A percentile compares a stretch with the other conserved stretches of the same genome.
Conservation (phyloP, 1,140 invertebrate species). For the Neodiprion fabricii region DNA sequence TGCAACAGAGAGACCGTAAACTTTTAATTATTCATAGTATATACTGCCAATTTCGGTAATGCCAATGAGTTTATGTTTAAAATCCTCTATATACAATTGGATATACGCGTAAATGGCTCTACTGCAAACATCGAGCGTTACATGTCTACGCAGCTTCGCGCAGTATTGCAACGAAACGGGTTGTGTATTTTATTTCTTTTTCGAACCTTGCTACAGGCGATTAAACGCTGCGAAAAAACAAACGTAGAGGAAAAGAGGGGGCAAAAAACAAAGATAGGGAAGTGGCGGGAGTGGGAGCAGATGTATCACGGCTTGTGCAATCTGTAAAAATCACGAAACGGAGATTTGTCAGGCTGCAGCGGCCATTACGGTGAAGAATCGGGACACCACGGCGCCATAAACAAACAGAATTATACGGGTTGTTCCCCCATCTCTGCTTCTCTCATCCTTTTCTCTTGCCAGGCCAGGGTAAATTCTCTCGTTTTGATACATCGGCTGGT, state of each 20-base stretch:
- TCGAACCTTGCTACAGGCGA: too few relatives aligned
- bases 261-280: not conserved
- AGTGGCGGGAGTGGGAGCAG: not conserved
- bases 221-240: not conserved
- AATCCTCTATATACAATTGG: not conserved
- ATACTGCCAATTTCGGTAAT: too few relatives aligned
- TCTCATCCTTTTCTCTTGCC: not conserved
- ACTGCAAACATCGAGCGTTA: too few relatives aligned
- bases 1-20: too few relatives aligned
- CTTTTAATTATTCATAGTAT: too few relatives aligned
- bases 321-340: slow-evolving; percentile 3
- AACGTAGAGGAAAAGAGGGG: not conserved
- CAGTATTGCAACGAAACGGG: too few relatives aligned
- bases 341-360: slow-evolving; percentile 4
- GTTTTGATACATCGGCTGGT: slow-evolving; percentile 4
- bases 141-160: too few relatives aligned
- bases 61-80: not conserved
- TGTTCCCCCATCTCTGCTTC: not conserved
- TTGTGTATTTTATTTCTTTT: too few relatives aligned
- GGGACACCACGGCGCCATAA: slow-evolving; percentile 6
- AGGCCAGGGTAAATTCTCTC: not conserved
- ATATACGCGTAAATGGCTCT: too few relatives aligned
- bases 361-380: slow-evolving; percentile 6
- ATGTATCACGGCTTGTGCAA: slow-evolving; percentile 5
- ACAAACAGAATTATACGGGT: slow-evolving; percentile 7